Conservation (phyloP, 2,113 vertebrate species). For the Verasper variegatus region DNA sequence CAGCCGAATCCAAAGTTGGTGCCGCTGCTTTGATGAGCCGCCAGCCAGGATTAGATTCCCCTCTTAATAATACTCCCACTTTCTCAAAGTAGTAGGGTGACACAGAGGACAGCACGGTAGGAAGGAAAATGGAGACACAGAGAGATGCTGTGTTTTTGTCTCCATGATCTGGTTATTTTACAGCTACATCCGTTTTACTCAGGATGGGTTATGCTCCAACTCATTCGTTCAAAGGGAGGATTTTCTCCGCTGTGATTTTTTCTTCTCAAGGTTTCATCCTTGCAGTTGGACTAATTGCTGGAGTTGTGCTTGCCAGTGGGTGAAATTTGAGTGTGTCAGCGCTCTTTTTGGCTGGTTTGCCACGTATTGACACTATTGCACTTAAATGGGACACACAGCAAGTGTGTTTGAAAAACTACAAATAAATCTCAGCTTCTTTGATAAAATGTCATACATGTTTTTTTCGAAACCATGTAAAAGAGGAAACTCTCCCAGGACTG, state of each 20-base stretch:
- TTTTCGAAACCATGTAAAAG: no score
- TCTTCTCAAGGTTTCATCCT: constrained; percentile 44
- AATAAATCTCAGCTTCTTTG: background rate
- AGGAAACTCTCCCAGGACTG: no score
- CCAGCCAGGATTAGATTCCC: constrained; percentile 76
- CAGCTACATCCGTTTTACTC: constrained; percentile 57
- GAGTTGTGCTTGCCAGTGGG: constrained; percentile 21
- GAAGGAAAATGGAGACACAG: constrained; percentile 56
- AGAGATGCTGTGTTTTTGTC: constrained; percentile 64
- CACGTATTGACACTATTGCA: background rate
- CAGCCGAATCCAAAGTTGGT: constrained; percentile 81
- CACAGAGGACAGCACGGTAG: constrained; percentile 81
- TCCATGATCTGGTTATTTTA: constrained; percentile 41
- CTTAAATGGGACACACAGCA: background rate
- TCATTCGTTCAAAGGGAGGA: constrained; percentile 50
- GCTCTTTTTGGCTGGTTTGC: background rate
- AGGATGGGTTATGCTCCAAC: constrained; percentile 47
- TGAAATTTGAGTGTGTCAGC: constrained; percentile 5
- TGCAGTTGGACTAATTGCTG: constrained; percentile 40
- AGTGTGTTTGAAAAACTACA: background rate
- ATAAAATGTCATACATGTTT: background rate
- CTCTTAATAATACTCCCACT: constrained; percentile 80
- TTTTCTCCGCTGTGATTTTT: constrained; percentile 42
- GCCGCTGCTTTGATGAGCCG: constrained; percentile 80
- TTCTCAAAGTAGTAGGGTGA: constrained; percentile 84